Base-by-base conservation (phyloP, 2,888 invertebrate species). In the Alloplasta piceator region DNA sequence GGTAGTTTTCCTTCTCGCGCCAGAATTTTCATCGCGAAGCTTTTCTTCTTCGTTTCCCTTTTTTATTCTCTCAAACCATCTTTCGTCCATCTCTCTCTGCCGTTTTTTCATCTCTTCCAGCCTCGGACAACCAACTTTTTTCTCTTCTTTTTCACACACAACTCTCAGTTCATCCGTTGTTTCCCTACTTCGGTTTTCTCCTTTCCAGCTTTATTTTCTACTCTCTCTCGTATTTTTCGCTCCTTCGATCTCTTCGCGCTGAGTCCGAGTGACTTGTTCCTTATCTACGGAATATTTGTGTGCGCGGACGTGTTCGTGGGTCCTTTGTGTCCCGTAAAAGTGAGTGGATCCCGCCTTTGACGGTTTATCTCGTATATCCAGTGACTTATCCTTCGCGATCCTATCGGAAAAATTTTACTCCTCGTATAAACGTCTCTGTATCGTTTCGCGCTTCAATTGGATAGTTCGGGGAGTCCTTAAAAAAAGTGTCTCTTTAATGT, bases 11-110 rank as follows among this genome's bases (percentile, higher is more conserved):
- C 84, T 80, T 85, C 26, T 85, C 86, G 83, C 86, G 83, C 83
- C 86, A 85, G 85, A 89, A 89, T 89, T 89, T 88, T 89, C 86
- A 87, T 88, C 87, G 86, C 84, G 82, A 82, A 81, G 50, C 66
- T 46, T 82, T 80, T 78, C 78, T 77, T 71, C 70, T 68, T 55
- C 14, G 26, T 58, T 73, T 55, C 60, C 52, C 56, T 73, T 67
- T 61, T 39, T 41, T 50, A 10, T 38, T 10, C 36, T 26, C 16
- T n/a, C 63, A 12, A 46, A 3, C 26, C 50, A 39, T 48, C 48
- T 26, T 50, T 46, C 9, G 39, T 56, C 36, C 26, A 26, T 26
- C 26, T 26, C 26, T 26, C 26, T 26, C 26, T 26, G 26, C 26
- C 26, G 26, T 26, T 26, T 55, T 14, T 64, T 41, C 64, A 26